These are phyloP conservation scores for Siniperca undulata DNA, from an alignment of 2,797 vertebrate species.

Conservation along the genomic window DNA sequence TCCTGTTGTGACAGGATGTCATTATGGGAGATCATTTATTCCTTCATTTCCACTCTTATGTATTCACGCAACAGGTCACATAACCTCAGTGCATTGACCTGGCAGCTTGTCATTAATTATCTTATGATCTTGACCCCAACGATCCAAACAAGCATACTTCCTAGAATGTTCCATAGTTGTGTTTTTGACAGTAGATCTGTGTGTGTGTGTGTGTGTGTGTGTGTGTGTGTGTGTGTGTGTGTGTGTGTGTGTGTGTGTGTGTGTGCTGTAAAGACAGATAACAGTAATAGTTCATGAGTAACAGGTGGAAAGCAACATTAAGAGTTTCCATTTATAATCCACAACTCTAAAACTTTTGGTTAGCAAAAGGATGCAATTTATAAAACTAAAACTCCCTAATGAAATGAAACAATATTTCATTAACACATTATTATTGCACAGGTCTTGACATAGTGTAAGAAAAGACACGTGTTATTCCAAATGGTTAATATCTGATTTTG, in stretches of 20 bases:
- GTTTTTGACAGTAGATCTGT: neutral
- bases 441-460: neutral
- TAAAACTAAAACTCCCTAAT: neutral
- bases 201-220: neutral
- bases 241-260: neutral
- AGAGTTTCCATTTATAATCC: neutral
- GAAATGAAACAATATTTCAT: neutral
- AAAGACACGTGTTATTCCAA: neutral
- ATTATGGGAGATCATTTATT: neutral
- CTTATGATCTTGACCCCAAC: slow-evolving; percentile 46
- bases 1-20: neutral
- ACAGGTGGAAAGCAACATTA: neutral
- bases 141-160: slow-evolving; percentile 35
- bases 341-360: neutral
- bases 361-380: neutral
- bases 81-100: slow-evolving; percentile 33
- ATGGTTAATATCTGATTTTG: neutral
- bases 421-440: neutral
- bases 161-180: slow-evolving; percentile 32
- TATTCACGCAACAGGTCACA: slow-evolving; percentile 17
- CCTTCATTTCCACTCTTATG: neutral
- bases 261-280: neutral
- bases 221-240: neutral
- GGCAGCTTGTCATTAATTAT: slow-evolving; percentile 41
- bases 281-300: neutral